Evolutionary conservation across 1,140 invertebrate species (phyloP).

Genomic region (Probaryconus sp.): DNA sequence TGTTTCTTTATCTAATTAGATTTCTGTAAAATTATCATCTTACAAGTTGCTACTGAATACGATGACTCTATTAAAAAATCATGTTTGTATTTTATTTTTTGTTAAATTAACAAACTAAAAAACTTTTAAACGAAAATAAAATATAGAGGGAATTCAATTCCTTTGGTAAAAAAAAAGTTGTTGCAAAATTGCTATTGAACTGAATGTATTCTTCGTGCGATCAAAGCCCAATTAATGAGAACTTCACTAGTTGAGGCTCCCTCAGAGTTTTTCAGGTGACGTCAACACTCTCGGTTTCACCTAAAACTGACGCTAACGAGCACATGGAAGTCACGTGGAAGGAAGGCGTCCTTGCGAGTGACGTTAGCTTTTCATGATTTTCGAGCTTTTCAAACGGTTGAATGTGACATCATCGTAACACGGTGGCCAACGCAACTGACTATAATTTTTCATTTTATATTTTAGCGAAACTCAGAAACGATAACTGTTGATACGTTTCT

Average conservation of each 20-base stretch:
- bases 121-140: no score
- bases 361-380: constrained; percentile 62
- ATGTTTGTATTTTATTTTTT: no score
- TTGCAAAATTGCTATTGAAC: constrained; percentile 26
- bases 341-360: constrained; percentile 63
- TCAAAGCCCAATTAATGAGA: constrained; percentile 66
- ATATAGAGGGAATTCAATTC: no score
- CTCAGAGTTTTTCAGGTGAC: constrained; percentile 64
- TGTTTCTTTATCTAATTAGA: no score
- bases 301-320: constrained; percentile 78
- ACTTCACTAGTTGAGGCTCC: constrained; percentile 58
- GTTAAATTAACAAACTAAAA: constrained; percentile 27
- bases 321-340: constrained; percentile 78
- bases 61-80: no score
- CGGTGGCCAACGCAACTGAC: constrained; percentile 39
- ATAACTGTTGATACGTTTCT: constrained; percentile 22
- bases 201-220: constrained; percentile 54
- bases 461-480: constrained; percentile 22
- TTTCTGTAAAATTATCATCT: no score
- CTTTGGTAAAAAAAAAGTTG: no score
- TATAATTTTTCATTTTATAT: constrained; percentile 48
- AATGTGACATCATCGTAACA: constrained; percentile 55
- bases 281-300: constrained; percentile 76
- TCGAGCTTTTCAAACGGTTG: constrained; percentile 59
- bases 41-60: no score